These are phyloP conservation scores for Scaptomyza graminum DNA, from an alignment of 1,140 invertebrate species.

Conservation along the genomic window DNA sequence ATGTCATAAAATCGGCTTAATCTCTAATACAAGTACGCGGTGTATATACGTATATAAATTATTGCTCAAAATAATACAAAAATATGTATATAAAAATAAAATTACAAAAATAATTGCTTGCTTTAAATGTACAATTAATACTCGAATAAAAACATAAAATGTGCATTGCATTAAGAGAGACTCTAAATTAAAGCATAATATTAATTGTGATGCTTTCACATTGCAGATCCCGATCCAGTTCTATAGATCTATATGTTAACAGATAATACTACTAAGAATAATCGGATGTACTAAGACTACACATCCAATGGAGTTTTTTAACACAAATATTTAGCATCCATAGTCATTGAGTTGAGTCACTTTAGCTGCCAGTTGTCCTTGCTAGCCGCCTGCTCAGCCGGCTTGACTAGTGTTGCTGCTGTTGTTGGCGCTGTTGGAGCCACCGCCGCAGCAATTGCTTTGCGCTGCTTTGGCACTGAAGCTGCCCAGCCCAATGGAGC, in stretches of 20 bases:
- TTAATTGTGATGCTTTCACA: slow-evolving; percentile 52
- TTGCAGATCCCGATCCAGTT: slow-evolving; percentile 27
- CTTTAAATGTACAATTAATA: slow-evolving; percentile 58
- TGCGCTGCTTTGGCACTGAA: slow-evolving; percentile 76
- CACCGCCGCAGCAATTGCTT: slow-evolving; percentile 68
- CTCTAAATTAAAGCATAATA: slow-evolving; percentile 43
- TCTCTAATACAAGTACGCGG: slow-evolving; percentile 46
- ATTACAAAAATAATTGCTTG: slow-evolving; percentile 33
- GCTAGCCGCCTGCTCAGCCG: slow-evolving; percentile 32
- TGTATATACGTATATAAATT: slow-evolving; percentile 41
- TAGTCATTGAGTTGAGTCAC: slow-evolving; percentile 64
- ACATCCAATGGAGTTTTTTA: slow-evolving; percentile 70
- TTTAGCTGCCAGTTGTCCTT: slow-evolving; percentile 39
- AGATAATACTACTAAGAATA: slow-evolving; percentile 61
- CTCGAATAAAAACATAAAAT: slow-evolving; percentile 44
- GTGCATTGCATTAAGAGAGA: slow-evolving; percentile 51
- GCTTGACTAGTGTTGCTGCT: slow-evolving; percentile 68
- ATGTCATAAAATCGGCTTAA: slow-evolving; percentile 76
- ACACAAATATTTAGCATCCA: slow-evolving; percentile 78
- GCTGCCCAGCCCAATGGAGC: slow-evolving; percentile 71
- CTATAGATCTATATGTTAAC: slow-evolving; percentile 27
- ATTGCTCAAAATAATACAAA: slow-evolving; percentile 52
- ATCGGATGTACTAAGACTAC: slow-evolving; percentile 58
- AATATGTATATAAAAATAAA: slow-evolving; percentile 18
- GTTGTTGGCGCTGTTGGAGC: slow-evolving; percentile 38